These are phyloP conservation scores for Drosophila subsilvestris DNA, from an alignment of 2,888 invertebrate genomes.

Conservation along the genomic window DNA sequence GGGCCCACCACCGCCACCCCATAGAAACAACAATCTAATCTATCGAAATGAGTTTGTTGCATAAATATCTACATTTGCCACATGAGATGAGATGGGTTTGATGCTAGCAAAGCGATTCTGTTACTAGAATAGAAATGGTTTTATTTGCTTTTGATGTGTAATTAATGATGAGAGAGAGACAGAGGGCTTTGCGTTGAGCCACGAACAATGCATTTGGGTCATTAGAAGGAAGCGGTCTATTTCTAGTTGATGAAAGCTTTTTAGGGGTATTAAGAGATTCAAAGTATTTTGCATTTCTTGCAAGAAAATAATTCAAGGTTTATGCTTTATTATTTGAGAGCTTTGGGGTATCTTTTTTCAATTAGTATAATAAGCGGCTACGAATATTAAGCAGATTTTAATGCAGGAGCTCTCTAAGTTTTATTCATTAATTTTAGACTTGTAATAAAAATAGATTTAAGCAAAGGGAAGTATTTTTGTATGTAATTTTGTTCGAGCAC, in stretches of 20 bases:
- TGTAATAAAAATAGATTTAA: too few species aligned
- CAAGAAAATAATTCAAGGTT: too few species aligned
- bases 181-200: not conserved
- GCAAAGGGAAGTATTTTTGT: too few species aligned
- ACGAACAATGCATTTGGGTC: slow-evolving; percentile 4
- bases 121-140: slow-evolving; percentile 12
- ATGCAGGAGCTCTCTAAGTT: not conserved
- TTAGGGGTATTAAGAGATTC: slow-evolving; percentile 10
- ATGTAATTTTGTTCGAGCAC: too few species aligned
- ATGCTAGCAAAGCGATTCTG: not conserved
- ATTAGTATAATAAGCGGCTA: not conserved
- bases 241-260: slow-evolving; percentile 12
- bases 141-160: slow-evolving; percentile 9
- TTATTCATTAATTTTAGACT: too few species aligned
- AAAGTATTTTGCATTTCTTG: not conserved
- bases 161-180: slow-evolving; percentile 22
- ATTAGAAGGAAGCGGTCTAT: slow-evolving; percentile 4
- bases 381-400: not conserved
- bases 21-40: slow-evolving; percentile 1
- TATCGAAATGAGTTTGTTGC: slow-evolving; percentile 18
- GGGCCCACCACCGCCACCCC: not conserved
- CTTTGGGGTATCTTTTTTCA: not conserved
- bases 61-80: slow-evolving; percentile 24
- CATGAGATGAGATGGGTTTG: not conserved
- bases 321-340: too few species aligned